Percentiles rank a stretch among this genome's conserved stretches.
These are phyloP conservation scores for Apaloderma vittatum DNA, from an alignment of 2,113 vertebrate genomes.

Conservation along the genomic window DNA sequence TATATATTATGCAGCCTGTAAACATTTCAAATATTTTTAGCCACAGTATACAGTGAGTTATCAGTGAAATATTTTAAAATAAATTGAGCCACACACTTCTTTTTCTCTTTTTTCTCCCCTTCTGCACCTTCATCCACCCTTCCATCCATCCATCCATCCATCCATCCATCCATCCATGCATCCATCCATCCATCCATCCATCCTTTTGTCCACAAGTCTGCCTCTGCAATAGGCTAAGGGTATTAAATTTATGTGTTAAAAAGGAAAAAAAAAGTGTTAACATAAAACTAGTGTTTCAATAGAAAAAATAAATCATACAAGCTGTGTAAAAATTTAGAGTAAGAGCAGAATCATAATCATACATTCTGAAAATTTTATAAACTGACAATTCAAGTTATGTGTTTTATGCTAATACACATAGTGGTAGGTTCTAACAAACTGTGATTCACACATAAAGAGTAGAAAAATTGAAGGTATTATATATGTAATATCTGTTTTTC, in stretches of 20 bases:
- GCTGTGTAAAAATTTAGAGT: slow-evolving; percentile 76
- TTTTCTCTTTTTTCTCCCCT: background rate
- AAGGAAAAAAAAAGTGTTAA: slow-evolving; percentile 25
- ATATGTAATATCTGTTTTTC: slow-evolving; percentile 36
- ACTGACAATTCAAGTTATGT: slow-evolving; percentile 80
- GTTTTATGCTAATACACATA: slow-evolving; percentile 79
- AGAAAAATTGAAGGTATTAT: slow-evolving; percentile 66
- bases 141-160: background rate
- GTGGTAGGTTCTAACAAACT: slow-evolving; percentile 78
- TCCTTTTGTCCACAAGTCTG: slow-evolving; percentile 65
- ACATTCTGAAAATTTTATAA: slow-evolving; percentile 82
- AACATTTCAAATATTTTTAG: slow-evolving; percentile 81
- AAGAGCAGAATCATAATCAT: slow-evolving; percentile 75
- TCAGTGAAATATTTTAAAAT: slow-evolving; percentile 61
- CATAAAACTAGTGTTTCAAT: slow-evolving; percentile 56
- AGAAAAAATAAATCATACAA: slow-evolving; percentile 74
- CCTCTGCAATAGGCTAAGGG: slow-evolving; percentile 33
- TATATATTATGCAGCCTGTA: slow-evolving; percentile 77
- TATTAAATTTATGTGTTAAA: slow-evolving; percentile 73
- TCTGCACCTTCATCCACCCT: background rate
- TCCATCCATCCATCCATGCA: background rate
- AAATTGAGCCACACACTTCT: slow-evolving; percentile 36
- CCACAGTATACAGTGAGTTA: slow-evolving; percentile 60
- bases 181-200: background rate
- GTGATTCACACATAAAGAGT: slow-evolving; percentile 74